Conservation (phyloP, 2,797 vertebrate genomes). For the Silurus aristotelis region DNA sequence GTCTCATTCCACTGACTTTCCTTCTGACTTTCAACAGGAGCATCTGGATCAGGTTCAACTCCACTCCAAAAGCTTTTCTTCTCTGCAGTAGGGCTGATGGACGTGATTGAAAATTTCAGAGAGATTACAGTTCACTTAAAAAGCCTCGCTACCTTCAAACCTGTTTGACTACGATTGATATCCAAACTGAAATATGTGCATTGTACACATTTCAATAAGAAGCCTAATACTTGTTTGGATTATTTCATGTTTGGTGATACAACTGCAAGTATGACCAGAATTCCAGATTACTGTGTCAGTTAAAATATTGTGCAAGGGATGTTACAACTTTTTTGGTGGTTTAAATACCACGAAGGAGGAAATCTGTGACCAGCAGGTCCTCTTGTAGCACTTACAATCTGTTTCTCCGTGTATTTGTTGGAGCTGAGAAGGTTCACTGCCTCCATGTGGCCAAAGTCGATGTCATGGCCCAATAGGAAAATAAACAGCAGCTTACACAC, state of each 20-base stretch:
- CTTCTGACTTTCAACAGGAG: not conserved
- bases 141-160: too few species aligned
- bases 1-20: not conserved
- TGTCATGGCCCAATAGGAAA: conserved; percentile 89
- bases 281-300: too few species aligned
- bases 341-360: not conserved
- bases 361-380: not conserved
- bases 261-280: too few species aligned
- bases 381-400: conserved; percentile 78
- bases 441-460: conserved; percentile 93
- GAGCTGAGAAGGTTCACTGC: conserved; percentile 91
- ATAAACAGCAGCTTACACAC: conserved; percentile 93
- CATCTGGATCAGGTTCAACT: not conserved
- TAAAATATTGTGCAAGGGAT: too few species aligned
- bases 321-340: too few species aligned
- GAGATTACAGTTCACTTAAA: too few species aligned
- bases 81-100: not conserved
- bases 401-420: conserved; percentile 92
- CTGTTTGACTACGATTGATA: too few species aligned
- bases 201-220: too few species aligned
- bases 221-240: too few species aligned
- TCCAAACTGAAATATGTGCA: too few species aligned
- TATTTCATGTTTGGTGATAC: too few species aligned
- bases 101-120: too few species aligned
- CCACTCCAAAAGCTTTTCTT: not conserved